Base-by-base conservation (phyloP, 2,113 vertebrate species). In the Pterocles orientalis region DNA sequence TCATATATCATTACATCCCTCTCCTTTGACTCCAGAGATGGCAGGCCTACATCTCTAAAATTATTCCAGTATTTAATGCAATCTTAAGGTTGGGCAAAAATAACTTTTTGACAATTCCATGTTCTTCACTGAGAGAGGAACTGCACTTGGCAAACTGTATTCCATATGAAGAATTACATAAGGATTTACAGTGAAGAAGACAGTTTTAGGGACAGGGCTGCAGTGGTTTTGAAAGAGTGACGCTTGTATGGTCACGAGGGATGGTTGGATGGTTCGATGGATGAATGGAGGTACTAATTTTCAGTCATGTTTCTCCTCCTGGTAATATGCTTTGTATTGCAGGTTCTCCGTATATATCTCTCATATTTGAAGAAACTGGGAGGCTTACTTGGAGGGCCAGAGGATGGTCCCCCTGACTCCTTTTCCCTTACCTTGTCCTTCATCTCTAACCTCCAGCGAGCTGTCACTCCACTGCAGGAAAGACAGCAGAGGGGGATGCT, bases 261-360 rank as follows among this genome's bases (percentile, higher is more conserved):
- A 26, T 43, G 57, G 56, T 2, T 51, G 58, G 31, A 23, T 43
- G 57, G 48, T 2, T 51, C 50, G 36, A 25, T 39, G 45, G 33
- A 50, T 54, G 64, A 7, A 28, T 33, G 34, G 41, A 20, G 4
- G 43, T 5, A 12, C 34, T 51, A 24, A 45, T 81, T 69, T 48
- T 80, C 3, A 6, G 57, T 81, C 45, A 41, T 18, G 60, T 17
- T 34, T 86, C 57, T 71, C 20, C 50, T 28, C 21, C 31, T 68
- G 57, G 29, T 61, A 34, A 18, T 29, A 56, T 41, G 24, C 26
- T 95, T 15, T 95, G 53, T 84, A n/a, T 83, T 91, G 69, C 92
- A 99, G 98, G 97, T 96, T 68, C 43, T 98, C 65, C 98, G 98
- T 62, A 97, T 97, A 18, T 99, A 99, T 96, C 89, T 99, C 75